Percentiles rank a stretch among this genome's conserved stretches.
These are phyloP conservation scores for Parazoanthus swiftii DNA, from an alignment of 92 coral and sea anemone genomes.

Conservation along the genomic window DNA sequence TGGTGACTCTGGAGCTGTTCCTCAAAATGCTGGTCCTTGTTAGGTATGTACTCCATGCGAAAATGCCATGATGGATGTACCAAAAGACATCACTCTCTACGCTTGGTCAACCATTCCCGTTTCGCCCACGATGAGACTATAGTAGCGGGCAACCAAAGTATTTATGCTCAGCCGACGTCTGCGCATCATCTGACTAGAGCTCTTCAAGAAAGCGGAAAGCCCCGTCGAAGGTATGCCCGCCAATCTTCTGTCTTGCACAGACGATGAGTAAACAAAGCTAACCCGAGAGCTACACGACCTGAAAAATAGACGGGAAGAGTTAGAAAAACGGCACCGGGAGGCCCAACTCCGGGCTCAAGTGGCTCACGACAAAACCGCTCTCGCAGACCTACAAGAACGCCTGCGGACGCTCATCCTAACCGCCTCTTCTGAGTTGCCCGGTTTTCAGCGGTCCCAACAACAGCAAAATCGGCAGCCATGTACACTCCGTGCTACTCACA, in stretches of 20 bases:
- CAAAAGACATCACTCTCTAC: too few species aligned
- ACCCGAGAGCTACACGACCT: background rate
- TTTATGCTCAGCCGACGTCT: too few species aligned
- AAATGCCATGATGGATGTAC: too few species aligned
- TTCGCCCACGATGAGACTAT: too few species aligned
- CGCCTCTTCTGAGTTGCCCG: background rate
- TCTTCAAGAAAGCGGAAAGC: background rate
- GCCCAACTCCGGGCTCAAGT: background rate
- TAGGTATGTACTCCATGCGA: too few species aligned
- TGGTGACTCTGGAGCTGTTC: too few species aligned
- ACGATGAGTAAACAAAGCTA: background rate
- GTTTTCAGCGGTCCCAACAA: background rate
- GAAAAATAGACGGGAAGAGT: background rate
- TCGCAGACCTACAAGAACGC: background rate
- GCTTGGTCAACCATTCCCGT: too few species aligned
- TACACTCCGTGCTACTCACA: background rate
- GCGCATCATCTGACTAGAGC: too few species aligned
- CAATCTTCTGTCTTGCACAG: background rate
- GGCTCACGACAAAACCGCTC: conserved; percentile 1
- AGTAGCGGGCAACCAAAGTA: too few species aligned
- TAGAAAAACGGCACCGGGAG: background rate
- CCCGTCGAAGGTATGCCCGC: background rate
- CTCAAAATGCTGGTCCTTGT: too few species aligned
- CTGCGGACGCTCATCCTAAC: background rate
- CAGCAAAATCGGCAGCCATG: background rate